A percentile compares a stretch with the other conserved stretches of the same genome.
Conservation (phyloP, 2,888 invertebrate species). For the Cremastobaeus sp. region DNA sequence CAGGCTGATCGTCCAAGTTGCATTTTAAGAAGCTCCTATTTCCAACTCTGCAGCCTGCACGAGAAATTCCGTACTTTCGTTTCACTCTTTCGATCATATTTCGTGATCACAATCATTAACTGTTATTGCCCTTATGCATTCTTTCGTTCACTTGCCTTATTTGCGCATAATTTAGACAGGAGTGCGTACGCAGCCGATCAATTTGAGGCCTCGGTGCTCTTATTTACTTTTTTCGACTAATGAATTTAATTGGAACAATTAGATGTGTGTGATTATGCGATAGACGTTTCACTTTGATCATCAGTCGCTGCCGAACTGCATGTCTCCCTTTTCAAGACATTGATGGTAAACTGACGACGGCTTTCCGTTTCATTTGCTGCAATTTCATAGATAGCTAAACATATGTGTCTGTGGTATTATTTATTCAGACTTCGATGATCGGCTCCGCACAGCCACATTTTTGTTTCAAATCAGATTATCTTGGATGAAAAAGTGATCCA, state of each 20-base stretch:
- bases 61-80: conserved; percentile 30
- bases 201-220: background rate
- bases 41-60: conserved; percentile 12
- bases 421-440: conserved; percentile 21
- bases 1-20: conserved; percentile 46
- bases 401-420: conserved; percentile 17
- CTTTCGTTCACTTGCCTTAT: conserved; percentile 11
- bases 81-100: conserved; percentile 43
- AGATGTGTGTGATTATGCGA: conserved; percentile 21
- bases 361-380: conserved; percentile 27
- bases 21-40: conserved; percentile 45
- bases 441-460: conserved; percentile 9
- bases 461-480: conserved; percentile 9
- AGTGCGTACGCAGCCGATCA: background rate
- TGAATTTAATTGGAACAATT: conserved; percentile 44
- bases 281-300: conserved; percentile 25
- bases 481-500: conserved; percentile 10
- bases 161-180: conserved; percentile 22
- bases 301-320: background rate
- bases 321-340: conserved; percentile 2
- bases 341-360: conserved; percentile 17
- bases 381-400: conserved; percentile 26
- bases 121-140: conserved; percentile 20
- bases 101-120: conserved; percentile 50
- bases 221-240: conserved; percentile 30